phyloP scores from a whole-genome alignment of 1,140 invertebrate species.

The Metopolophium dirhodum region DNA sequence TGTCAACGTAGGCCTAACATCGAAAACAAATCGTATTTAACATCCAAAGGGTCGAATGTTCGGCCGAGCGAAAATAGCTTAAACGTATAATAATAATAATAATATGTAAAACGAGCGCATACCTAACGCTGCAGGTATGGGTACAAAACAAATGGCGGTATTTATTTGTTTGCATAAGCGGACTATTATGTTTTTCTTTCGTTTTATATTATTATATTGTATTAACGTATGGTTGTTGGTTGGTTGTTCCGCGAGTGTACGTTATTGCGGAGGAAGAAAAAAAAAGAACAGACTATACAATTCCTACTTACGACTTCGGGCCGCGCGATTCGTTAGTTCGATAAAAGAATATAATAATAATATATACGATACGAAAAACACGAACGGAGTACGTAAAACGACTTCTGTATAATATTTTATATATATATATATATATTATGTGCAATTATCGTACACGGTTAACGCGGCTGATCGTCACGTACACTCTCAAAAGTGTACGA shows the following conservation, averaged over 20 bases:
- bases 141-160: background rate
- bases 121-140: background rate
- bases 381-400: background rate
- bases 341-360: background rate
- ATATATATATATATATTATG: background rate
- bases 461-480: background rate
- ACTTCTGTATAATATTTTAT: background rate
- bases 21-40: constrained; percentile 5
- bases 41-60: background rate
- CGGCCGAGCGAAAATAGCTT: background rate
- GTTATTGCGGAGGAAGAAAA: background rate
- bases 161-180: background rate
- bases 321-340: background rate
- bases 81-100: background rate
- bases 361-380: background rate
- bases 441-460: background rate
- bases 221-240: background rate
- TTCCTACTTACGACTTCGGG: background rate
- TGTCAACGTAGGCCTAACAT: background rate
- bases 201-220: background rate
- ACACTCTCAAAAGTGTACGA: background rate
- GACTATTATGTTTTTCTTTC: background rate
- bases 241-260: background rate
- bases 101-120: background rate
- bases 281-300: background rate